Conservation (phyloP, 2,797 vertebrate species). For the Eidolon dupreanum region DNA sequence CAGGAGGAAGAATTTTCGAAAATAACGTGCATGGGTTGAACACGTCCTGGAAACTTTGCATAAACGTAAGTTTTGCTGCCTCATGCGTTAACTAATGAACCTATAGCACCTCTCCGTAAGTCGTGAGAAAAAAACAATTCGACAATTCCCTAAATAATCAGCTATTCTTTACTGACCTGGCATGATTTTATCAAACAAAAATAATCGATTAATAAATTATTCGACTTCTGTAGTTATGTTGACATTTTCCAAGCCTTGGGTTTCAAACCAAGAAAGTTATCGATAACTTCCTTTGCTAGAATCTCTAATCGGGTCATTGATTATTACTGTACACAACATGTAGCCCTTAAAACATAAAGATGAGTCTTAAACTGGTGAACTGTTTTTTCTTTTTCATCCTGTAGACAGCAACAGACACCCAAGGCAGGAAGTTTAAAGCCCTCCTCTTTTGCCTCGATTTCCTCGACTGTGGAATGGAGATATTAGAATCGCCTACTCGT, state of each 20-base stretch:
- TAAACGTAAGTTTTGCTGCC: not conserved
- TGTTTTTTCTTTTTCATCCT: not conserved
- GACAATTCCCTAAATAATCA: not conserved
- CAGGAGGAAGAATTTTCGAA: not conserved
- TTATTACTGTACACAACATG: not conserved
- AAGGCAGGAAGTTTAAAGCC: not conserved
- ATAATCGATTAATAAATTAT: not conserved
- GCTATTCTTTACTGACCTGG: not conserved
- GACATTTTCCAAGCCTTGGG: not conserved
- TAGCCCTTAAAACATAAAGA: not conserved
- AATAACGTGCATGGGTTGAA: not conserved
- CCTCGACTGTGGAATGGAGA: not conserved
- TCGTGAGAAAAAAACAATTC: not conserved
- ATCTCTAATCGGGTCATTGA: not conserved
- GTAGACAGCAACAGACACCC: fast-evolving
- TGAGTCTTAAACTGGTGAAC: not conserved
- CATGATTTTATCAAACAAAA: not conserved
- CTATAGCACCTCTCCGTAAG: not conserved
- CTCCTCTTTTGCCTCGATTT: not conserved
- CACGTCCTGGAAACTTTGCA: not conserved
- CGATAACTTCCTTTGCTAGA: not conserved
- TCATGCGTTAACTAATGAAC: not conserved
- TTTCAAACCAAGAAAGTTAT: not conserved
- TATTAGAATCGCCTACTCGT: not conserved
- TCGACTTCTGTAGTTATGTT: not conserved